A percentile compares a stretch with the other conserved stretches of the same genome.
These are phyloP conservation scores for Drosophila austrosaltans DNA, from an alignment of 2,888 invertebrate genomes.

Conservation along the genomic window DNA sequence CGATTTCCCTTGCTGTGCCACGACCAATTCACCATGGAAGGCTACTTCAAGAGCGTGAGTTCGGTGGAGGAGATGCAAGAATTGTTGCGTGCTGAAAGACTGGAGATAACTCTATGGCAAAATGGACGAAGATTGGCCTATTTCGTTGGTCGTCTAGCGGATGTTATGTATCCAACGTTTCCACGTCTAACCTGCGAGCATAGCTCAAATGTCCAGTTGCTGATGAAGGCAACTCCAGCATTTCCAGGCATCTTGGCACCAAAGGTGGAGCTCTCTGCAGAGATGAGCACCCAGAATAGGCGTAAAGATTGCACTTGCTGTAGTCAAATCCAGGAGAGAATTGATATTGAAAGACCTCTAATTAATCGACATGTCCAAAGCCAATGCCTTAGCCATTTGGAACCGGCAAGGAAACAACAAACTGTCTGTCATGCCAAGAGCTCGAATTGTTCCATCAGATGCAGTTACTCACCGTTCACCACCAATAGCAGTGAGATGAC, in stretches of 20 bases:
- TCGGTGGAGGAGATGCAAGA: slow-evolving; percentile 73
- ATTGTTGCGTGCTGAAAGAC: slow-evolving; percentile 70
- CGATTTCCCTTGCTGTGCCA: slow-evolving; percentile 82
- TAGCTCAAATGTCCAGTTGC: slow-evolving; percentile 75
- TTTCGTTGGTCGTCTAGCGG: slow-evolving; percentile 78
- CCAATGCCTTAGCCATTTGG: slow-evolving; percentile 42
- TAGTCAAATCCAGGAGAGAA: slow-evolving; percentile 7
- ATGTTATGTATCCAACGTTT: slow-evolving; percentile 73
- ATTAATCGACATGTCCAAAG: slow-evolving; percentile 43
- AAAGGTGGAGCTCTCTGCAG: slow-evolving; percentile 80
- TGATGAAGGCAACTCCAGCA: slow-evolving; percentile 81
- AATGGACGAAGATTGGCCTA: slow-evolving; percentile 82
- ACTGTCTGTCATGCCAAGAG: slow-evolving; percentile 78
- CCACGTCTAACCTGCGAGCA: slow-evolving; percentile 76
- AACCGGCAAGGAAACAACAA: slow-evolving; percentile 69
- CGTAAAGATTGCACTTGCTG: slow-evolving; percentile 28
- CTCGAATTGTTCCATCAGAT: slow-evolving; percentile 39
- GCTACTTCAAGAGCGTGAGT: slow-evolving; percentile 78
- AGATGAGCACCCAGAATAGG: slow-evolving; percentile 61
- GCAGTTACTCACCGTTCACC: slow-evolving; percentile 13
- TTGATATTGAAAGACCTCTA: slow-evolving; percentile 24
- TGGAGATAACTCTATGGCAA: slow-evolving; percentile 83
- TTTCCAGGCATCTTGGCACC: slow-evolving; percentile 83
- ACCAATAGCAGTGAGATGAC: not conserved
- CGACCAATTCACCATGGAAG: slow-evolving; percentile 81